Percentiles rank a stretch among this genome's conserved stretches.
These are phyloP conservation scores for Drosophila melanosoma DNA, from an alignment of 2,888 invertebrate species.

Conservation along the genomic window DNA sequence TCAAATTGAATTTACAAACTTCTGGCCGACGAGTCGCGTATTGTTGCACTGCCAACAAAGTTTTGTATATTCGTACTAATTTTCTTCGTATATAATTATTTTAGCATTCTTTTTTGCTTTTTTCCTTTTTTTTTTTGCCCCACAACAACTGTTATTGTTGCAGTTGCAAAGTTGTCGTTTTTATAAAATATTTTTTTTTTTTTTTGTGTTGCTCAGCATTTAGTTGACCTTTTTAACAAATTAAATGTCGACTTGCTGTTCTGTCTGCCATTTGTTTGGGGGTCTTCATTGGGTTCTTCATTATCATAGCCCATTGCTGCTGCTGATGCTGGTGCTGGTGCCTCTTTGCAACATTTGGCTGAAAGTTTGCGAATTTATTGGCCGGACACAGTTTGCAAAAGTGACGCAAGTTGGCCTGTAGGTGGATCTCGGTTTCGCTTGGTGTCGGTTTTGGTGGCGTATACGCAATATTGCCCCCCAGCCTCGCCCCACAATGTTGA, in stretches of 20 bases:
- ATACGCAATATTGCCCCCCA: conserved; percentile 47
- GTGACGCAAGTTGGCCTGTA: conserved; percentile 13
- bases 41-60: conserved; percentile 74
- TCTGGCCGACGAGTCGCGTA: conserved; percentile 45
- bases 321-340: not conserved
- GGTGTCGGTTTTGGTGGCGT: conserved; percentile 19
- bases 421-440: not conserved
- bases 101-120: conserved; percentile 38
- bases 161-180: conserved; percentile 49
- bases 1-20: conserved; percentile 79
- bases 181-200: not conserved
- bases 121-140: not conserved
- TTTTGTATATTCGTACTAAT: conserved; percentile 62
- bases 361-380: conserved; percentile 53
- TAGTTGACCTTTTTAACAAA: conserved; percentile 83
- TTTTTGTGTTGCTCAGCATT: conserved; percentile 47
- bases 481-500: conserved; percentile 8
- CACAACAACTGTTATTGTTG: conserved; percentile 31
- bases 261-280: conserved; percentile 51
- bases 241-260: conserved; percentile 81
- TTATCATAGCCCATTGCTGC: conserved; percentile 29
- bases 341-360: conserved; percentile 1
- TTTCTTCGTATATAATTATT: conserved; percentile 76
- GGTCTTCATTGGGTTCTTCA: conserved; percentile 37
- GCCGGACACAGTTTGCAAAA: conserved; percentile 53